Evolutionary conservation across 2,797 vertebrate genomes (phyloP).

Genomic region (Mormyrops boulengeri): DNA sequence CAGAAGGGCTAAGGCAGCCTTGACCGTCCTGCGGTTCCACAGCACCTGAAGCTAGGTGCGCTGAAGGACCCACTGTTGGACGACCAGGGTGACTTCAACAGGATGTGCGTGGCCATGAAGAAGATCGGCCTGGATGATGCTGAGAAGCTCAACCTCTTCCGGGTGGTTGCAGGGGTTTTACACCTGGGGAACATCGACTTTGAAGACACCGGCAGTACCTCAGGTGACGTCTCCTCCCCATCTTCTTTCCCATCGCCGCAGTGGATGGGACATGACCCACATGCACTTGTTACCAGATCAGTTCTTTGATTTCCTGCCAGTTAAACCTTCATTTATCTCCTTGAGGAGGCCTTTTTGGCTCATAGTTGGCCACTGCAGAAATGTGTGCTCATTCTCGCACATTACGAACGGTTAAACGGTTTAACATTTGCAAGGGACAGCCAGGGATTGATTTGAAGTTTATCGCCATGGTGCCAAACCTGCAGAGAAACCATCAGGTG

Average conservation of each 20-base stretch:
- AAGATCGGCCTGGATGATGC: slow-evolving; percentile 89
- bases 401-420: neutral
- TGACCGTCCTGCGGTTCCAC: slow-evolving; percentile 15
- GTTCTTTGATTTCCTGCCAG: neutral
- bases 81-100: slow-evolving; percentile 89
- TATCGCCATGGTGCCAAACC: neutral
- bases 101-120: slow-evolving; percentile 96
- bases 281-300: neutral
- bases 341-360: neutral
- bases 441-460: neutral
- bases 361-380: neutral
- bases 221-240: slow-evolving; percentile 61
- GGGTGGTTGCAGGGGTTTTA: slow-evolving; percentile 90
- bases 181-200: slow-evolving; percentile 98
- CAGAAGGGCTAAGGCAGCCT: neutral
- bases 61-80: slow-evolving; percentile 90
- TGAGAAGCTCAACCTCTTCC: slow-evolving; percentile 94
- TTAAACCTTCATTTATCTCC: neutral
- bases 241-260: neutral
- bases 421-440: neutral
- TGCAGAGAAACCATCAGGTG: neutral
- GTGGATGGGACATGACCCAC: neutral
- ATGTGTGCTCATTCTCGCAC: neutral
- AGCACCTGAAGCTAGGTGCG: slow-evolving; percentile 82
- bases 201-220: slow-evolving; percentile 91